phyloP scores from a whole-genome alignment of 2,888 invertebrate species.

The Blera fallax region DNA sequence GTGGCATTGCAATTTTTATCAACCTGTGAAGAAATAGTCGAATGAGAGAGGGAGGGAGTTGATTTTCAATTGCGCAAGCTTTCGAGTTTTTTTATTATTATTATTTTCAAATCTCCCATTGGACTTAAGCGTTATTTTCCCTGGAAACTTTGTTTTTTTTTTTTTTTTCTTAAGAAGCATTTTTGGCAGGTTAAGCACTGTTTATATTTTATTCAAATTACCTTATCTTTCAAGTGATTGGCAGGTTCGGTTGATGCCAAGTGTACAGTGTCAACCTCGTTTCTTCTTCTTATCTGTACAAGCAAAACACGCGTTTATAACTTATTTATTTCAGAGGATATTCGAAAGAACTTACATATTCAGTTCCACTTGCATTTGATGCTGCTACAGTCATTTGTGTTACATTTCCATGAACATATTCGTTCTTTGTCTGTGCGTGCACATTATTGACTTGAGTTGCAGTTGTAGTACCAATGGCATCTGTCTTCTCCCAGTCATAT shows the following conservation, averaged over 20 bases:
- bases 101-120: neutral
- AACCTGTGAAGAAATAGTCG: conserved; percentile 76
- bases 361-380: conserved; percentile 81
- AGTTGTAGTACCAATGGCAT: conserved; percentile 76
- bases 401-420: conserved; percentile 80
- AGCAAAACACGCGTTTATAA: neutral
- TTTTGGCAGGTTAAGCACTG: neutral
- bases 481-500: conserved; percentile 96
- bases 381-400: conserved; percentile 82
- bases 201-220: conserved; percentile 64
- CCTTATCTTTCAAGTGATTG: conserved; percentile 82
- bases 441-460: conserved; percentile 80
- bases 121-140: neutral
- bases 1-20: conserved; percentile 89
- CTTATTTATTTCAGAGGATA: neutral
- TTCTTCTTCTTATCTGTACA: conserved; percentile 84
- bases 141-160: neutral
- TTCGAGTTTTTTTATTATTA: neutral
- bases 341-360: conserved; percentile 78
- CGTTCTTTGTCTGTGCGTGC: conserved; percentile 78
- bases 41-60: neutral
- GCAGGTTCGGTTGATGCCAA: conserved; percentile 85
- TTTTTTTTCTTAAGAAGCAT: neutral
- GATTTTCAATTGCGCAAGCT: neutral
- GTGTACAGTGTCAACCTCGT: conserved; percentile 86